Conservation (phyloP, 2,888 invertebrate species). For the Zygothrica quintamaculata region DNA sequence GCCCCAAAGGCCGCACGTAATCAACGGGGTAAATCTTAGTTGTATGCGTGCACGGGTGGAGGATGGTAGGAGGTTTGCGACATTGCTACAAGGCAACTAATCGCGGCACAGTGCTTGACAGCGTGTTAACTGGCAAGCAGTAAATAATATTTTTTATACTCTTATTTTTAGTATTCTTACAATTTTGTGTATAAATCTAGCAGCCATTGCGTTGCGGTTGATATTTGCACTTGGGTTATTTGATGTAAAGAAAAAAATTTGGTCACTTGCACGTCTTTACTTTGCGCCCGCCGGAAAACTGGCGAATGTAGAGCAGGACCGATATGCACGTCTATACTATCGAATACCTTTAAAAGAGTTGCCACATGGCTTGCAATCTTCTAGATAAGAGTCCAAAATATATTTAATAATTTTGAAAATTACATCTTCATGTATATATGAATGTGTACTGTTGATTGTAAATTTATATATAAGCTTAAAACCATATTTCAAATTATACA, state of each 20-base stretch:
- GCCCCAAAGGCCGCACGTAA: conserved; percentile 53
- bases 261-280: conserved; percentile 64
- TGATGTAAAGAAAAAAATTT: conserved; percentile 66
- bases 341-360: conserved; percentile 29
- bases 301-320: conserved; percentile 40
- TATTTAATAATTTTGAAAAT: no score
- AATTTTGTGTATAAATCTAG: conserved; percentile 84
- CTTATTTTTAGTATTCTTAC: conserved; percentile 76
- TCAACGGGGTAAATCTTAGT: conserved; percentile 36
- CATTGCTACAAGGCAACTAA: conserved; percentile 18
- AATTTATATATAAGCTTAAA: no score
- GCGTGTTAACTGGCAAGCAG: conserved; percentile 28
- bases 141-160: conserved; percentile 28
- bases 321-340: conserved; percentile 46
- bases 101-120: conserved; percentile 39
- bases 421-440: no score
- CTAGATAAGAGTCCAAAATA: no score
- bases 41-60: conserved; percentile 8
- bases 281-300: conserved; percentile 76
- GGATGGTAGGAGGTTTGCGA: conserved; percentile 4
- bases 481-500: no score
- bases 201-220: conserved; percentile 80
- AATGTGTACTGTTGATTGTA: no score
- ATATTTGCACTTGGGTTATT: conserved; percentile 70
- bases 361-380: conserved; percentile 9